A percentile compares a stretch with the other conserved stretches of the same genome.
These are phyloP conservation scores for Labroides dimidiatus DNA, from an alignment of 2,797 vertebrate species.

Conservation along the genomic window DNA sequence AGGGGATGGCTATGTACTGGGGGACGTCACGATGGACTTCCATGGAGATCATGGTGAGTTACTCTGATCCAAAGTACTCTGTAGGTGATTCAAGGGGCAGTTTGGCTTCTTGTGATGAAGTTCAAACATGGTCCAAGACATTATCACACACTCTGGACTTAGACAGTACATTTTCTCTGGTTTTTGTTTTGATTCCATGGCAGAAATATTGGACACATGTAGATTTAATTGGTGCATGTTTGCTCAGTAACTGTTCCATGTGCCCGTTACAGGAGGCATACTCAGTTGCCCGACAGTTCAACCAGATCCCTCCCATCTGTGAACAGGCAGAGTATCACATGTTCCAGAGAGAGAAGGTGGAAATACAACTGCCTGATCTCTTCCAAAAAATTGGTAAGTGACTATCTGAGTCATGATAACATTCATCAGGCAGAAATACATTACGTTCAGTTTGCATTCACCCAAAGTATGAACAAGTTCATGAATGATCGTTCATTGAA, in stretches of 20 bases:
- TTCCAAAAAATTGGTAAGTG: constrained; percentile 93
- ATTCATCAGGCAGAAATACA: too few relatives aligned
- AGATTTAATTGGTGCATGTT: background rate
- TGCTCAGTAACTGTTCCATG: background rate
- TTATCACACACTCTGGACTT: background rate
- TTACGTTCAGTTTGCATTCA: too few relatives aligned
- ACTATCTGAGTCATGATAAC: too few relatives aligned
- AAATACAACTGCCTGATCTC: constrained; percentile 93
- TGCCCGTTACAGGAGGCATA: constrained; percentile 88
- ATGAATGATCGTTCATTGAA: too few relatives aligned
- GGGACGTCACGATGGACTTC: constrained; percentile 95
- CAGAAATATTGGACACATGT: background rate
- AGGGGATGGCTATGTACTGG: constrained; percentile 98
- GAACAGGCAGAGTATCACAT: constrained; percentile 96
- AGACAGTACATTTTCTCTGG: too few relatives aligned
- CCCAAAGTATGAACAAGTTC: too few relatives aligned
- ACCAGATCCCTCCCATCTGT: constrained; percentile 93
- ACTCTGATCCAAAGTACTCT: background rate
- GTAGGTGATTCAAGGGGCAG: too few relatives aligned
- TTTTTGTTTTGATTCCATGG: background rate
- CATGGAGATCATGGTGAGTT: constrained; percentile 95
- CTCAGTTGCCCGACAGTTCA: constrained; percentile 93
- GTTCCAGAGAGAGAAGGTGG: constrained; percentile 96
- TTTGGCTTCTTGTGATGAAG: too few relatives aligned
- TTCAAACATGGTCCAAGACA: background rate